phyloP scores from a whole-genome alignment of 1,140 invertebrate species.

The Mizuhopecten yessoensis region DNA sequence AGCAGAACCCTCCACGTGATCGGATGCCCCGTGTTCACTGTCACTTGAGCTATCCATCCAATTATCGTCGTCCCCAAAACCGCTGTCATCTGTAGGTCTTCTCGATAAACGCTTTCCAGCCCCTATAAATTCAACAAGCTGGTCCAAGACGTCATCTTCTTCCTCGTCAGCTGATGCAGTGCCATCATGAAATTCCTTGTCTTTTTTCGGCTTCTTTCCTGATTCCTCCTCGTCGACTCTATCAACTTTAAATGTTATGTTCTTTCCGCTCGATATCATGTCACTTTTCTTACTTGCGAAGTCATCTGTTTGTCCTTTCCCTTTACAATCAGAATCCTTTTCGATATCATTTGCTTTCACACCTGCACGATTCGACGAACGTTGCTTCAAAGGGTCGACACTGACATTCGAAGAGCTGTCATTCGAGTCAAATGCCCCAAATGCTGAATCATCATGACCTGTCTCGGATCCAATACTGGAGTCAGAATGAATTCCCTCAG shows the following conservation, averaged over 20 bases:
- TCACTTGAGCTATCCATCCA: conserved; percentile 7
- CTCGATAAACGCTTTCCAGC: conserved; percentile 42
- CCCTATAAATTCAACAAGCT: conserved; percentile 49
- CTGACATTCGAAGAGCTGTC: not conserved
- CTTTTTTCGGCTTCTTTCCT: not conserved
- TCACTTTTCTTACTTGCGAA: not conserved
- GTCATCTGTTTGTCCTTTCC: not conserved
- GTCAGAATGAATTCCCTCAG: not conserved
- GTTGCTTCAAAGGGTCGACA: not conserved
- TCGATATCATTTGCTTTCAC: not conserved
- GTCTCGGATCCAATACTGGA: not conserved
- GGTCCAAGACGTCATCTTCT: conserved; percentile 44
- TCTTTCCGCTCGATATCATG: not conserved
- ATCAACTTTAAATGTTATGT: not conserved
- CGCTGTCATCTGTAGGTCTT: conserved; percentile 54
- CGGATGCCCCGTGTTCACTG: not conserved
- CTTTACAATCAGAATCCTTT: not conserved
- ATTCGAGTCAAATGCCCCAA: conserved; percentile 8
- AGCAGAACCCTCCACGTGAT: not conserved
- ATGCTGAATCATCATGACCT: not conserved
- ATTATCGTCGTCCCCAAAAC: conserved; percentile 57
- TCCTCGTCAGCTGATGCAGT: not conserved
- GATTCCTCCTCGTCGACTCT: not conserved
- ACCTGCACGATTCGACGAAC: not conserved
- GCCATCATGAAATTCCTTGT: not conserved